These are phyloP conservation scores for Cyphomyrmex costatus DNA, from an alignment of 1,140 invertebrate species.

Conservation along the genomic window DNA sequence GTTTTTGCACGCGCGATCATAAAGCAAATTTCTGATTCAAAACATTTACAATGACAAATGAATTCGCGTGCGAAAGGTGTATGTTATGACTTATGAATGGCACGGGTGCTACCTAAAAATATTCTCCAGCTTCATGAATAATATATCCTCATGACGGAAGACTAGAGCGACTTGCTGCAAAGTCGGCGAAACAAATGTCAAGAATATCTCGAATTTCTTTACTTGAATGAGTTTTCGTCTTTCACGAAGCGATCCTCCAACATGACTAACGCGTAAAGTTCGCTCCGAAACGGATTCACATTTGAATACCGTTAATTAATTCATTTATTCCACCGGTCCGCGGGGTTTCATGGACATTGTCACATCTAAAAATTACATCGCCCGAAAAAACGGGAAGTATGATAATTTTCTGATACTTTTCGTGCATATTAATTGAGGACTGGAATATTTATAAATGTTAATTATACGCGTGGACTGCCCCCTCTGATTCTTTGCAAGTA, in stretches of 20 bases:
- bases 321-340: constrained; percentile 4
- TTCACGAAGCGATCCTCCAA: not conserved
- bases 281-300: not conserved
- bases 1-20: not conserved
- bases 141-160: constrained; percentile 35
- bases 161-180: constrained; percentile 3
- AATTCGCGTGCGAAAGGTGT: not conserved
- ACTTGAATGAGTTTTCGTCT: not conserved
- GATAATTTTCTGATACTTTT: constrained; percentile 12
- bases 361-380: constrained; percentile 18
- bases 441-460: constrained; percentile 23
- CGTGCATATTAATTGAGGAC: not conserved
- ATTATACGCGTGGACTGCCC: not conserved
- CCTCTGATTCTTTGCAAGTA: not conserved
- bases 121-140: constrained; percentile 53
- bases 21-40: constrained; percentile 25
- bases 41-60: constrained; percentile 6
- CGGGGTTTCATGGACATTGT: not conserved
- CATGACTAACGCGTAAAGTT: not conserved
- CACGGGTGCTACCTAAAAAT: constrained; percentile 47
- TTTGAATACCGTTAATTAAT: constrained; percentile 11
- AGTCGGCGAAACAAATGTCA: constrained; percentile 24
- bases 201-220: not conserved
- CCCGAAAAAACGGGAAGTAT: not conserved
- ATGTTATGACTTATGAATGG: constrained; percentile 15